A percentile compares a stretch with the other conserved stretches of the same genome.
These are phyloP conservation scores for Pelobates cultripes DNA, from an alignment of 2,797 vertebrate genomes.

Conservation along the genomic window DNA sequence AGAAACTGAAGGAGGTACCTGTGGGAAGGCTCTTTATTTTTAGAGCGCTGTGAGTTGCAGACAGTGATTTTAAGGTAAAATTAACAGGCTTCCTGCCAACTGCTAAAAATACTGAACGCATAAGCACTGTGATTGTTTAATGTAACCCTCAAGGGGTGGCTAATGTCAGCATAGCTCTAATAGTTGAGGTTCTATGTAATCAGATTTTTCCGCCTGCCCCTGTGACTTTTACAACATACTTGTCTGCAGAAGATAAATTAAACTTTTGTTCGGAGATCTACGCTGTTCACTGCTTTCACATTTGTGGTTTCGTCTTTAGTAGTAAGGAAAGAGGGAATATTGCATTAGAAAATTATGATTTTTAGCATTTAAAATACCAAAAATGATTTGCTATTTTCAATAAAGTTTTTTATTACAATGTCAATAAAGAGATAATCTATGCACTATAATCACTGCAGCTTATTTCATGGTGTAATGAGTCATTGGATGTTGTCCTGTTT, in stretches of 20 bases:
- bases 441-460: no score
- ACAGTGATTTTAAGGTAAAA: constrained; percentile 39
- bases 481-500: no score
- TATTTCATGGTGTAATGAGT: no score
- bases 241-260: constrained; percentile 57
- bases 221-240: constrained; percentile 55
- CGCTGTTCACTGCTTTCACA: background rate
- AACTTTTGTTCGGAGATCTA: constrained; percentile 48
- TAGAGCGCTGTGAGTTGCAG: constrained; percentile 9
- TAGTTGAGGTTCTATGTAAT: constrained; percentile 65
- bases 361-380: no score
- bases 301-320: background rate
- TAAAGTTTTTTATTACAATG: no score
- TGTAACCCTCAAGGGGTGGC: constrained; percentile 44
- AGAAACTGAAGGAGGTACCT: background rate
- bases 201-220: constrained; percentile 45
- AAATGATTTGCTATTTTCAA: no score
- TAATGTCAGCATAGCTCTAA: constrained; percentile 59
- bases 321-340: no score
- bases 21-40: constrained; percentile 3
- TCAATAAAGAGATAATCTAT: no score
- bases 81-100: constrained; percentile 53
- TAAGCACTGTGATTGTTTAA: constrained; percentile 62
- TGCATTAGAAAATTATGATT: no score
- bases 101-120: constrained; percentile 60